Evolutionary conservation across 2,797 vertebrate species (phyloP).

Genomic region (Monodelphis domestica): DNA sequence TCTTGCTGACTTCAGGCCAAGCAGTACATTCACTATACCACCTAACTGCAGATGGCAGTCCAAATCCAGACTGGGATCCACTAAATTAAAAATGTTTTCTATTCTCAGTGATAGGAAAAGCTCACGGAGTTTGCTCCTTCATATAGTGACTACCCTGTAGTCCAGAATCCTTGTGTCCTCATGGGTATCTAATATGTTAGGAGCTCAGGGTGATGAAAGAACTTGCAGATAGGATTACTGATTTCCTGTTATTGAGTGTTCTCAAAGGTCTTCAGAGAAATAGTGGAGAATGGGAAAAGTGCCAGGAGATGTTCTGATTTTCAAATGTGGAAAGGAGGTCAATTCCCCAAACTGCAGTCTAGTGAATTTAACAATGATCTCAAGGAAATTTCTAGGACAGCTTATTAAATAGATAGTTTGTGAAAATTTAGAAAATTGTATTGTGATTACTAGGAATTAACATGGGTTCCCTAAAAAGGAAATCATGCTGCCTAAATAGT

Average conservation of each 20-base stretch:
- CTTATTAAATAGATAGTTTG: not conserved
- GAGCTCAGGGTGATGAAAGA: not conserved
- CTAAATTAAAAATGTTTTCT: not conserved
- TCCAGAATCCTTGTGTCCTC: not conserved
- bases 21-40: too few species aligned
- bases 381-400: not conserved
- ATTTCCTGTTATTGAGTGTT: not conserved
- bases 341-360: not conserved
- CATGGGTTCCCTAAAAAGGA: not conserved
- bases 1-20: too few species aligned
- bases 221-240: not conserved
- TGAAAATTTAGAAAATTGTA: not conserved
- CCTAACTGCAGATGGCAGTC: not conserved
- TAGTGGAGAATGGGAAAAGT: not conserved
- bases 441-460: not conserved
- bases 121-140: not conserved
- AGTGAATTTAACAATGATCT: not conserved
- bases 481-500: not conserved
- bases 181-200: not conserved
- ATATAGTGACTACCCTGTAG: not conserved
- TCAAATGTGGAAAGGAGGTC: not conserved
- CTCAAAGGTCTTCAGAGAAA: not conserved
- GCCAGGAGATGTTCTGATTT: not conserved
- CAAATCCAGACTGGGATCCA: not conserved
- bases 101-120: not conserved